Evolutionary conservation across 2,888 invertebrate species (phyloP).

Genomic region (Catocala fraxini): DNA sequence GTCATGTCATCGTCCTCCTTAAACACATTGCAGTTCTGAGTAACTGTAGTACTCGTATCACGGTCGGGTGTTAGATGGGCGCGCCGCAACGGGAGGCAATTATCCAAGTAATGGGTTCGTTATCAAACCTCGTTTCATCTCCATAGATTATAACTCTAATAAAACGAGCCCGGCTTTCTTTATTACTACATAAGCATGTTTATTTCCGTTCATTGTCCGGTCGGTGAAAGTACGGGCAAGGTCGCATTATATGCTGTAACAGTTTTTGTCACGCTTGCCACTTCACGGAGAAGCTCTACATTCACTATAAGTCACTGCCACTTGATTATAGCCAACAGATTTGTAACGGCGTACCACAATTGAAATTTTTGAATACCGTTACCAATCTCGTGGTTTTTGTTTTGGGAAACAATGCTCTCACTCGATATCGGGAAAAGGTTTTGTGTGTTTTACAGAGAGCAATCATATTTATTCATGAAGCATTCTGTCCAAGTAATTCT

Average conservation of each 20-base stretch:
- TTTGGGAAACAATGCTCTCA: conserved; percentile 24
- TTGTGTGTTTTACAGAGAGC: conserved; percentile 15
- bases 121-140: conserved; percentile 75
- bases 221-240: conserved; percentile 48
- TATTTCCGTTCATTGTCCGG: conserved; percentile 45
- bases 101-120: conserved; percentile 76
- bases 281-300: conserved; percentile 34
- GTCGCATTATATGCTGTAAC: conserved; percentile 32
- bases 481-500: conserved; percentile 18
- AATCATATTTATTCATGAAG: conserved; percentile 30
- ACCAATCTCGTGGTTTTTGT: conserved; percentile 40
- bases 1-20: conserved; percentile 49
- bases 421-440: conserved; percentile 16
- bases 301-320: conserved; percentile 39
- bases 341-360: conserved; percentile 41
- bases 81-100: conserved; percentile 68
- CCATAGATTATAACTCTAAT: conserved; percentile 58
- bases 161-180: conserved; percentile 61
- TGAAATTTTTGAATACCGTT: conserved; percentile 41
- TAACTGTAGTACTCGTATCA: too few relatives aligned
- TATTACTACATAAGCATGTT: conserved; percentile 23
- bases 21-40: conserved; percentile 44
- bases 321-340: conserved; percentile 37
- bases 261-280: conserved; percentile 29
- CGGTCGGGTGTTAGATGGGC: conserved; percentile 59